Evolutionary conservation across 2,113 vertebrate genomes (phyloP).

Genomic region (Hystrix brachyura): DNA sequence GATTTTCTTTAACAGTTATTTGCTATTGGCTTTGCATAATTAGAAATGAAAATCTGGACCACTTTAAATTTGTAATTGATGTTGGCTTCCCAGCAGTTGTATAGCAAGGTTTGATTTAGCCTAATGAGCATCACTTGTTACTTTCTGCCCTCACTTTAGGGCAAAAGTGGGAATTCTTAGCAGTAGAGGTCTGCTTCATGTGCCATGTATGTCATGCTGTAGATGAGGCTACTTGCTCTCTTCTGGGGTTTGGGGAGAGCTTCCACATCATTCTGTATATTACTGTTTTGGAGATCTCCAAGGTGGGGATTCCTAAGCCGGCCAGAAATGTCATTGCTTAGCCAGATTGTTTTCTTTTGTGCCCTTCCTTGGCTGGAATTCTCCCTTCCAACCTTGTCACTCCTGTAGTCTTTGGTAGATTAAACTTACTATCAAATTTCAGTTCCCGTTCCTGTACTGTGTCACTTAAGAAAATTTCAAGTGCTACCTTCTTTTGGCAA

Average conservation of each 20-base stretch:
- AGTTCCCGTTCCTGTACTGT: neutral
- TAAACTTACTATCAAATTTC: slow-evolving; percentile 38
- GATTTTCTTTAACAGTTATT: slow-evolving; percentile 4
- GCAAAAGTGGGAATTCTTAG: slow-evolving; percentile 21
- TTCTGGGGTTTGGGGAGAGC: neutral
- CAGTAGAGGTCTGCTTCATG: neutral
- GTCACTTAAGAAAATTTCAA: slow-evolving; percentile 19
- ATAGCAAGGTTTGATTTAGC: neutral
- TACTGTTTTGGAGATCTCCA: neutral
- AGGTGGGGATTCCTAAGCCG: neutral
- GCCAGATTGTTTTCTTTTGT: neutral
- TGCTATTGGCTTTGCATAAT: slow-evolving; percentile 17
- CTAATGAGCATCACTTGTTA: neutral
- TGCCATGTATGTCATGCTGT: neutral
- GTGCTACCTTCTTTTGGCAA: neutral
- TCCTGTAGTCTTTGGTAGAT: neutral
- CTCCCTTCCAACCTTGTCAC: neutral
- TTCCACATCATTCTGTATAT: slow-evolving; percentile 9
- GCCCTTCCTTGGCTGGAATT: slow-evolving; percentile 13
- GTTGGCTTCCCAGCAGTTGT: neutral
- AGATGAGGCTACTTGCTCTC: neutral
- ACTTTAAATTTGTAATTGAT: neutral
- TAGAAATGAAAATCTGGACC: neutral
- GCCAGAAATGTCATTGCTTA: neutral
- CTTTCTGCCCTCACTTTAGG: neutral